Percentiles rank a stretch among this genome's conserved stretches.
These are phyloP conservation scores for Acanthornis magna DNA, from an alignment of 2,797 vertebrate species.

Conservation along the genomic window DNA sequence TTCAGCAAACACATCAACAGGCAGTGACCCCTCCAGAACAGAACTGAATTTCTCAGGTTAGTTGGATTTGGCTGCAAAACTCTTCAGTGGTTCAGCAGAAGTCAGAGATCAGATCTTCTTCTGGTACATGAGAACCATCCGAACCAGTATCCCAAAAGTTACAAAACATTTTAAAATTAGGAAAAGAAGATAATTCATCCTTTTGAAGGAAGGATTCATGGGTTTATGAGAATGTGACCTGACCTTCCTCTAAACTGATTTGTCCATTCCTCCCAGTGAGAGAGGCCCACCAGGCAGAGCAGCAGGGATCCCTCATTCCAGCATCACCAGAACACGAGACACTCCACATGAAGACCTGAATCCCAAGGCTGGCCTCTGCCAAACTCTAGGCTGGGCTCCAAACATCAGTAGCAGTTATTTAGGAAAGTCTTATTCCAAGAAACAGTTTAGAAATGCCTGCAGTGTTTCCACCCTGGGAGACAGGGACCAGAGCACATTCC, in stretches of 20 bases:
- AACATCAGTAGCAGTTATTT: background rate
- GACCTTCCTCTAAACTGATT: background rate
- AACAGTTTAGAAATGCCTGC: background rate
- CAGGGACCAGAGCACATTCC: background rate
- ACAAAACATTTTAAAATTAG: background rate
- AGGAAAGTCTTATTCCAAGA: background rate
- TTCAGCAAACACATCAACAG: background rate
- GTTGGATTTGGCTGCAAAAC: background rate
- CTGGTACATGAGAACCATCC: background rate
- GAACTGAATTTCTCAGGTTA: background rate
- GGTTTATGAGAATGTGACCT: background rate
- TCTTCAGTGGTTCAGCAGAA: background rate
- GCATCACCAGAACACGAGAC: background rate
- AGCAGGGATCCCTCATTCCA: background rate
- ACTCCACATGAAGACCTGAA: background rate
- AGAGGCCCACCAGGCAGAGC: background rate
- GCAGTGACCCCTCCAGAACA: background rate
- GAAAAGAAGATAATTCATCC: background rate
- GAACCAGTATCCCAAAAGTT: background rate
- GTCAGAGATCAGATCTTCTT: background rate
- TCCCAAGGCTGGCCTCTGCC: background rate
- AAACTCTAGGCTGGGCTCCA: background rate
- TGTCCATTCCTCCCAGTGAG: background rate
- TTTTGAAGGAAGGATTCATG: background rate
- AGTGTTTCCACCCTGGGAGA: background rate